A percentile compares a stretch with the other conserved stretches of the same genome.
These are phyloP conservation scores for Ondatra zibethicus DNA, from an alignment of 2,113 vertebrate genomes.

Conservation along the genomic window DNA sequence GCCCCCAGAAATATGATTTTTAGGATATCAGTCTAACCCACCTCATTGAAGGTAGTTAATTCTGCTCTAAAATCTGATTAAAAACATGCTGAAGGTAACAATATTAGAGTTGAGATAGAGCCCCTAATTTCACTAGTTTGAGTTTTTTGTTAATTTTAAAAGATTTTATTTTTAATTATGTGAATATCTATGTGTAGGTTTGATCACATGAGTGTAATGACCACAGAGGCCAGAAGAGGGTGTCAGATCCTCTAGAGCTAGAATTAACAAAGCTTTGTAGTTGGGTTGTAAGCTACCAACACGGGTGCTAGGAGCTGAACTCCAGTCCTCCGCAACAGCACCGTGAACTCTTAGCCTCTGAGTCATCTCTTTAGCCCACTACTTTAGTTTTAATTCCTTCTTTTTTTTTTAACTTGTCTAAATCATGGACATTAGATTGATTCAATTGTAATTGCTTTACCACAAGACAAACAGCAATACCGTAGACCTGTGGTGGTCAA, in stretches of 20 bases:
- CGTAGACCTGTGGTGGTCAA: background rate
- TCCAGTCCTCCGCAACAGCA: background rate
- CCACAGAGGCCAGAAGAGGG: background rate
- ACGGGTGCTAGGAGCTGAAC: background rate
- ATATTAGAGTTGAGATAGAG: background rate
- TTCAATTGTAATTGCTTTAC: background rate
- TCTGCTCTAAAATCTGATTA: constrained; percentile 12
- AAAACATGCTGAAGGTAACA: background rate
- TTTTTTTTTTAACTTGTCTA: background rate
- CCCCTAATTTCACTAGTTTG: constrained; percentile 14
- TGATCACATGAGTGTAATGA: background rate
- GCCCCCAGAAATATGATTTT: constrained; percentile 44
- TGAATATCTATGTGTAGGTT: background rate
- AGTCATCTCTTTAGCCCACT: background rate
- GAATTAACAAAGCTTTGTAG: too few relatives aligned
- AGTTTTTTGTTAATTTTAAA: background rate
- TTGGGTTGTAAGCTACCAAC: background rate
- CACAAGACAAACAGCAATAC: background rate
- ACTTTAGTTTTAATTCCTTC: background rate
- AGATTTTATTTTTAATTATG: background rate
- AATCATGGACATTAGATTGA: background rate
- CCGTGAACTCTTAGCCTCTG: background rate
- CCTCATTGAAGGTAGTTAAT: background rate
- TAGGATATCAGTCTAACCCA: background rate
- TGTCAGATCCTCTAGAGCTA: background rate